These are phyloP conservation scores for Caenorhabditis wallacei DNA, from an alignment of 2,888 invertebrate species.

Conservation along the genomic window DNA sequence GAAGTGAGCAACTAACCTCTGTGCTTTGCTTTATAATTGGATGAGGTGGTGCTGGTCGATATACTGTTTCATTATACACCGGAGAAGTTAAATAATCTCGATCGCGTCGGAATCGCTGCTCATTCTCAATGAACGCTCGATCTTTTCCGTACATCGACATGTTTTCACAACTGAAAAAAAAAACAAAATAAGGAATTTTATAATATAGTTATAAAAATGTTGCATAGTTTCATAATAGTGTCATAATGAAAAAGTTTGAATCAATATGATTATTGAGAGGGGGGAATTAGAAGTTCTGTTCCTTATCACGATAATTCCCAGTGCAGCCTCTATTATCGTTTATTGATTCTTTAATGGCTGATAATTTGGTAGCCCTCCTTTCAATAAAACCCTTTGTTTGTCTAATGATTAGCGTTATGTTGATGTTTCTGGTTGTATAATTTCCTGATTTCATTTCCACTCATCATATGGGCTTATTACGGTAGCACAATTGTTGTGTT, in stretches of 20 bases:
- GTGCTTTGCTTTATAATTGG: background rate
- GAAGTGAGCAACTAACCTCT: constrained; percentile 28
- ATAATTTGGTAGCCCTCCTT: constrained; percentile 54
- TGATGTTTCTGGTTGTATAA: constrained; percentile 47
- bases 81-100: constrained; percentile 52
- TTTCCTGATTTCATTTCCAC: constrained; percentile 8
- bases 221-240: constrained; percentile 41
- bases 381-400: constrained; percentile 45
- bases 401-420: constrained; percentile 48
- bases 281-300: constrained; percentile 59
- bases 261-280: constrained; percentile 50
- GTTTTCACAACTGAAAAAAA: background rate
- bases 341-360: constrained; percentile 53
- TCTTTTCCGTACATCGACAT: constrained; percentile 66
- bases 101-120: constrained; percentile 39
- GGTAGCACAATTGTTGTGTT: constrained; percentile 5
- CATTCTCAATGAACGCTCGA: constrained; percentile 53
- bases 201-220: background rate
- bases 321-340: constrained; percentile 56
- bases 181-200: background rate
- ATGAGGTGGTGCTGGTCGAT: constrained; percentile 12
- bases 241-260: constrained; percentile 41
- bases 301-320: constrained; percentile 54
- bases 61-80: constrained; percentile 39
- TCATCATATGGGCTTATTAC: constrained; percentile 12